A percentile compares a stretch with the other conserved stretches of the same genome.
Conservation (phyloP, 2,113 vertebrate species). For the Dipodomys spectabilis region DNA sequence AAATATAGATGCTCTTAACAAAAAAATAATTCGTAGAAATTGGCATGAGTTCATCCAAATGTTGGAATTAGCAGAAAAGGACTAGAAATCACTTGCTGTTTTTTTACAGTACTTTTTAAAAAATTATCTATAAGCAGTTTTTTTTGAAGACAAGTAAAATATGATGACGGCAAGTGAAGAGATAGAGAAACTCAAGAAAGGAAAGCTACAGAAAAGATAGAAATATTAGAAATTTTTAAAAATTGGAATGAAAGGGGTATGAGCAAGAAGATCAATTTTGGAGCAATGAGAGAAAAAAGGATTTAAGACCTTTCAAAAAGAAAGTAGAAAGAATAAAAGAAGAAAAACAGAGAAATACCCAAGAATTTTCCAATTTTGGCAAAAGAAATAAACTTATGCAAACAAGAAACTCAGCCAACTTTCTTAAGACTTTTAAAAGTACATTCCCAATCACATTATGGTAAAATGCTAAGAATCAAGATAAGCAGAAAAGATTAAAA, state of each 20-base stretch:
- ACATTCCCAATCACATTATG: not conserved
- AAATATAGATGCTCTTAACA: slow-evolving; percentile 25
- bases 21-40: not conserved
- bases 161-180: slow-evolving; percentile 36
- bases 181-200: not conserved
- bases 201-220: slow-evolving; percentile 23
- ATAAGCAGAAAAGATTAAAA: slow-evolving; percentile 20
- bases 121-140: too few species aligned
- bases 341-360: not conserved
- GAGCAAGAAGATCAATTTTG: not conserved
- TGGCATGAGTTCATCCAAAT: slow-evolving; percentile 18
- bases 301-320: not conserved
- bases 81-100: slow-evolving; percentile 38
- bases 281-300: not conserved
- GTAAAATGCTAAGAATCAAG: not conserved
- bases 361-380: slow-evolving; percentile 1
- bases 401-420: slow-evolving; percentile 6
- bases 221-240: not conserved
- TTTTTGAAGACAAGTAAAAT: slow-evolving; percentile 18
- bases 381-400: not conserved
- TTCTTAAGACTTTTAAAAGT: not conserved
- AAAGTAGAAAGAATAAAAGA: not conserved
- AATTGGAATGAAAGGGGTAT: not conserved
- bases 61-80: not conserved
- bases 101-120: too few species aligned